These are phyloP conservation scores for Mayetiola destructor DNA, from an alignment of 2,888 invertebrate species.

Conservation along the genomic window DNA sequence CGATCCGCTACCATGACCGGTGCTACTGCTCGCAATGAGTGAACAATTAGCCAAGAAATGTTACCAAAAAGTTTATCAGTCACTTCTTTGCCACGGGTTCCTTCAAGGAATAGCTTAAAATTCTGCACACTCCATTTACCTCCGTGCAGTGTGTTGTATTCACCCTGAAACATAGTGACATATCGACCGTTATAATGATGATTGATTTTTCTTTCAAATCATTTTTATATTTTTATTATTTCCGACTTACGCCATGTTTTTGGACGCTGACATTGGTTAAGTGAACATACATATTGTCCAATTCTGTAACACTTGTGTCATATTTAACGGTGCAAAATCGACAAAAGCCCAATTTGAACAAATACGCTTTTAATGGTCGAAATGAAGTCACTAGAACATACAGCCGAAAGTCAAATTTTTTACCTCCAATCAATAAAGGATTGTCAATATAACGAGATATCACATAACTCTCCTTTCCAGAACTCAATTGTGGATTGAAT, in stretches of 20 bases:
- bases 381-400: conserved; percentile 90
- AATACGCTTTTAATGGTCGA: conserved; percentile 81
- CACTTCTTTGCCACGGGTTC: conserved; percentile 74
- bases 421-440: conserved; percentile 85
- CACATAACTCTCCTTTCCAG: conserved; percentile 78
- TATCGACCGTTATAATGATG: too few species aligned
- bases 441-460: conserved; percentile 93
- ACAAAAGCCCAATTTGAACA: conserved; percentile 86
- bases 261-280: conserved; percentile 96
- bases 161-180: conserved; percentile 43
- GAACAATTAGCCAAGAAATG: conserved; percentile 80
- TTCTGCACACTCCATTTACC: conserved; percentile 91
- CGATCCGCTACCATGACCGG: conserved; percentile 86
- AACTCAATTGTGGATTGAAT: conserved; percentile 58
- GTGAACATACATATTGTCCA: conserved; percentile 89
- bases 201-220: not conserved
- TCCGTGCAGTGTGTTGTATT: conserved; percentile 86
- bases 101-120: conserved; percentile 75
- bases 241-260: conserved; percentile 66
- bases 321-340: conserved; percentile 94
- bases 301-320: conserved; percentile 70
- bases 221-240: not conserved
- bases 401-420: conserved; percentile 85
- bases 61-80: conserved; percentile 79
- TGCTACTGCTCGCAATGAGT: conserved; percentile 82